phyloP scores from a whole-genome alignment of 2,888 invertebrate genomes.

The Hyposoter didymator region DNA sequence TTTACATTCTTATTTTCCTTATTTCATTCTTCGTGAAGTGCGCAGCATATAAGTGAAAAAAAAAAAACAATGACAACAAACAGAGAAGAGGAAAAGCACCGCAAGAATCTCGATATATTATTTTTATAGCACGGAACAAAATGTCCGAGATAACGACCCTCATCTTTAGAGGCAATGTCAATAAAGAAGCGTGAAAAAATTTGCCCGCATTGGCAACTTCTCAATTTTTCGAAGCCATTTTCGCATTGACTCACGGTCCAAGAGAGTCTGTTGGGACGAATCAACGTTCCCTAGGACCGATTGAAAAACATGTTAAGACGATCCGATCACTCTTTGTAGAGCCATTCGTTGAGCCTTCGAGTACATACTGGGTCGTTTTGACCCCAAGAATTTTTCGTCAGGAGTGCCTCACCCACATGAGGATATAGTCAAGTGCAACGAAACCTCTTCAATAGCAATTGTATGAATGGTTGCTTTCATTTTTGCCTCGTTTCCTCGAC shows the following conservation, averaged over 20 bases:
- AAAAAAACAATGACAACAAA: background rate
- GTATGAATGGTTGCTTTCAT: too few relatives aligned
- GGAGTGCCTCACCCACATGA: too few relatives aligned
- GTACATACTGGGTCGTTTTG: too few relatives aligned
- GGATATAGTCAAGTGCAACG: too few relatives aligned
- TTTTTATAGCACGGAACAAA: conserved; percentile 12
- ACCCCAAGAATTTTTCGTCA: too few relatives aligned
- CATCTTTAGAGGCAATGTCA: conserved; percentile 21
- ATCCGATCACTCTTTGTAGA: background rate
- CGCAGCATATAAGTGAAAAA: background rate
- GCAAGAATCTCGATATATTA: conserved; percentile 20
- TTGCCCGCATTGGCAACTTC: background rate
- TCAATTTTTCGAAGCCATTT: background rate
- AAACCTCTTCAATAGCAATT: too few relatives aligned
- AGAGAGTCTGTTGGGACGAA: background rate
- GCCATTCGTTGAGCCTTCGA: background rate
- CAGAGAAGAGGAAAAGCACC: background rate
- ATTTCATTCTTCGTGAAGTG: background rate
- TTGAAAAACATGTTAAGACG: background rate
- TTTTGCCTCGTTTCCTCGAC: too few relatives aligned
- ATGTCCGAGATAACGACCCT: conserved; percentile 41
- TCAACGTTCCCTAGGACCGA: background rate
- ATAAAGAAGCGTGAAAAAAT: conserved; percentile 52
- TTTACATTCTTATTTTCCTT: conserved; percentile 33
- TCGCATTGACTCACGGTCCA: background rate